Percentiles rank a stretch among this genome's conserved stretches.
phyloP scores from a whole-genome alignment of 2,113 vertebrate species.

The Microcebus murinus region DNA sequence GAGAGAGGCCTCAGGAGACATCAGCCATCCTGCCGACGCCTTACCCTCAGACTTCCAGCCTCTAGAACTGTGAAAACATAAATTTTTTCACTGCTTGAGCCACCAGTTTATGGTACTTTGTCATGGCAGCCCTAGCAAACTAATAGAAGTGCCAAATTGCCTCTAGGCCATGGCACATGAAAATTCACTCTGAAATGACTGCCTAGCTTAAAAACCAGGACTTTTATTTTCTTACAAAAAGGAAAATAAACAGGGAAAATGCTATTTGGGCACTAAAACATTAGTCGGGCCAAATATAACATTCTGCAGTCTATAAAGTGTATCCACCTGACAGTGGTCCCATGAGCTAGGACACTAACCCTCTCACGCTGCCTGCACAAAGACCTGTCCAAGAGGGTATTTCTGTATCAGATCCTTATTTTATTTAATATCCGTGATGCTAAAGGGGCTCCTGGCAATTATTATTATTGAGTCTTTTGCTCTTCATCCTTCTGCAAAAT shows the following conservation, averaged over 20 bases:
- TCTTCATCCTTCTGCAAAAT: neutral
- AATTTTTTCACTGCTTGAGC: neutral
- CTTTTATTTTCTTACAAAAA: neutral
- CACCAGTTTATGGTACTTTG: accelerated
- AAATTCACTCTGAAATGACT: neutral
- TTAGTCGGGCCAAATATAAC: neutral
- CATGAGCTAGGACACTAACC: accelerated
- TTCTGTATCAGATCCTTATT: neutral
- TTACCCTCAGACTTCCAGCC: neutral
- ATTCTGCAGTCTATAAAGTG: neutral
- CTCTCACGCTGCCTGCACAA: neutral
- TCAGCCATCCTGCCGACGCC: neutral
- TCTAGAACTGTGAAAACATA: neutral
- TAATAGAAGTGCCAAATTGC: neutral
- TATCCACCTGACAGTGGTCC: accelerated
- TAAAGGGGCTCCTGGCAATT: neutral
- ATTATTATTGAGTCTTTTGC: neutral
- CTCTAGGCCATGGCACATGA: neutral
- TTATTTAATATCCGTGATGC: neutral
- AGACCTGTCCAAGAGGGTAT: neutral
- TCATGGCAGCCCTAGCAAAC: accelerated
- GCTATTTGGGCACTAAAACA: neutral
- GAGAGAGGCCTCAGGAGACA: neutral
- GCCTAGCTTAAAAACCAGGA: neutral
- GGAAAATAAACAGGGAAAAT: neutral